Evolutionary conservation across 1,140 invertebrate species (phyloP).

Genomic region (Pemphigus obesinymphae): DNA sequence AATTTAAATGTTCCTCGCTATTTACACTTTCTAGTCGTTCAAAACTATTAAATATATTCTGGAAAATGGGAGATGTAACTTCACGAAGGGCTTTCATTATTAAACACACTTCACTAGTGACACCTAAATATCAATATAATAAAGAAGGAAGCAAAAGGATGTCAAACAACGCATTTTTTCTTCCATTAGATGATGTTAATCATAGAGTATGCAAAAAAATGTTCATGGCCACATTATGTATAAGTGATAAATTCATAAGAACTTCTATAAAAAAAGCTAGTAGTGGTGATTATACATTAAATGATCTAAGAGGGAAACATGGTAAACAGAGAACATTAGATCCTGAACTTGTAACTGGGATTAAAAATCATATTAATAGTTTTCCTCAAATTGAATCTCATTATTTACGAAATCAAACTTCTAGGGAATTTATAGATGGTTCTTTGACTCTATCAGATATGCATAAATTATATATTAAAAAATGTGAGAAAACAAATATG

Average conservation of each 20-base stretch:
- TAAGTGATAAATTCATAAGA: constrained; percentile 28
- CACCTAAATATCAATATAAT: background rate
- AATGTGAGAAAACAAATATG: constrained; percentile 40
- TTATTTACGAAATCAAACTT: constrained; percentile 31
- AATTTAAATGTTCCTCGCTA: constrained; percentile 1
- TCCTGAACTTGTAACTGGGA: too few relatives aligned
- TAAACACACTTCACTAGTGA: background rate
- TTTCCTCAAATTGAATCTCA: constrained; percentile 43
- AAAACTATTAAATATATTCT: background rate
- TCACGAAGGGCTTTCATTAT: background rate
- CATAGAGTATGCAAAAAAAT: constrained; percentile 30
- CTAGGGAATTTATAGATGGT: constrained; percentile 42
- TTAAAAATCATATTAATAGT: constrained; percentile 45
- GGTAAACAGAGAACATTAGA: too few relatives aligned
- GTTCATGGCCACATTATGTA: constrained; percentile 29
- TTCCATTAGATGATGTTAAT: background rate
- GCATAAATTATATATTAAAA: constrained; percentile 39
- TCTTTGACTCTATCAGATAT: constrained; percentile 14
- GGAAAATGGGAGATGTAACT: background rate
- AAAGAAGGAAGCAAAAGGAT: background rate
- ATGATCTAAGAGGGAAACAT: constrained; percentile 35
- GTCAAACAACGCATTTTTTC: constrained; percentile 10
- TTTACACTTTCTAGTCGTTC: background rate
- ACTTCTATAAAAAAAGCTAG: constrained; percentile 13
- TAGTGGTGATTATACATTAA: background rate